These are phyloP conservation scores for Callinectes sapidus DNA, from an alignment of 2,888 invertebrate genomes.

Conservation along the genomic window DNA sequence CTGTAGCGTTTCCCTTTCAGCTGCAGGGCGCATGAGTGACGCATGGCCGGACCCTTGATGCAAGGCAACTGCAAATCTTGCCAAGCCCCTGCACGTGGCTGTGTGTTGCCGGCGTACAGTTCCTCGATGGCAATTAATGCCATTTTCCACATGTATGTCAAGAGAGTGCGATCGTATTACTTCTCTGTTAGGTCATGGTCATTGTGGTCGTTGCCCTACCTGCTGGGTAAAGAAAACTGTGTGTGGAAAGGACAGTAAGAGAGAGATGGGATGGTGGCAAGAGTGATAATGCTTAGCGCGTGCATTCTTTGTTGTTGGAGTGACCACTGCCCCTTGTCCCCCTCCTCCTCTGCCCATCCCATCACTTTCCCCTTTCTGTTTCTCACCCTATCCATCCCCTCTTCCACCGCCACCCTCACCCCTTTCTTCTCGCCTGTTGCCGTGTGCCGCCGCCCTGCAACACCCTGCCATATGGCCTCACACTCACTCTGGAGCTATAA, in stretches of 20 bases:
- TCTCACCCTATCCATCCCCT: slow-evolving; percentile 23
- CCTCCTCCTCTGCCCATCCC: not conserved
- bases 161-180: not conserved
- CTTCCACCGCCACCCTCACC: slow-evolving; percentile 13
- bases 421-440: slow-evolving; percentile 38
- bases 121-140: not conserved
- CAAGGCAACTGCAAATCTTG: slow-evolving; percentile 65
- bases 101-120: slow-evolving; percentile 30
- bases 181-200: not conserved
- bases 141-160: not conserved
- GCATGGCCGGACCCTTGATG: slow-evolving; percentile 60
- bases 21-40: slow-evolving; percentile 57
- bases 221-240: not conserved
- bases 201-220: not conserved
- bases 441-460: slow-evolving; percentile 27
- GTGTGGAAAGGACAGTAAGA: not conserved
- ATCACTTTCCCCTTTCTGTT: slow-evolving; percentile 10
- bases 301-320: slow-evolving; percentile 41
- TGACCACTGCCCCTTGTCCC: slow-evolving; percentile 52
- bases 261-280: slow-evolving; percentile 38
- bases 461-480: slow-evolving; percentile 46
- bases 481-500: not conserved
- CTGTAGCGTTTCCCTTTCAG: slow-evolving; percentile 43
- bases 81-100: slow-evolving; percentile 63
- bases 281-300: slow-evolving; percentile 59